Conservation (phyloP, 2,888 invertebrate genomes). For the Microctonus aethiopoides region DNA sequence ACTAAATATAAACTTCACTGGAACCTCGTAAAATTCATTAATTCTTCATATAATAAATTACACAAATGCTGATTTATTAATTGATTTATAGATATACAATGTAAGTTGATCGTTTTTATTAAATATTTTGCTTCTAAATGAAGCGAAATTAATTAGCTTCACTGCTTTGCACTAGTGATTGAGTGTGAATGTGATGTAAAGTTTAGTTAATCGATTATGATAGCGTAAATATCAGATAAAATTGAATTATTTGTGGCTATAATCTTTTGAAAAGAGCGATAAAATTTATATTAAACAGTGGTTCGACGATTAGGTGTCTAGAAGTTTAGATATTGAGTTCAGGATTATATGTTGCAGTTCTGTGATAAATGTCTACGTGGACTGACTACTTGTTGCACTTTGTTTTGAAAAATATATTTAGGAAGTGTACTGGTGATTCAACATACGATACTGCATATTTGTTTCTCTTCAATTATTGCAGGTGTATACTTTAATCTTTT, state of each 20-base stretch:
- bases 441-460: neutral
- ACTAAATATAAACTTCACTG: neutral
- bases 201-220: neutral
- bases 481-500: neutral
- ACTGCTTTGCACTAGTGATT: too few species aligned
- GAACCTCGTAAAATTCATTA: neutral
- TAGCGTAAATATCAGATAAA: constrained; percentile 6
- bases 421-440: too few species aligned
- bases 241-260: neutral
- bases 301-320: too few species aligned
- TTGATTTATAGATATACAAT: neutral
- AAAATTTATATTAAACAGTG: neutral
- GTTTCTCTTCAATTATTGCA: neutral
- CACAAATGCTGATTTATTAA: neutral
- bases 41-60: neutral
- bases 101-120: neutral
- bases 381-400: neutral
- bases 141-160: neutral
- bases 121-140: neutral
- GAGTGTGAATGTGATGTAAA: constrained; percentile 8
- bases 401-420: too few species aligned
- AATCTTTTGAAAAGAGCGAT: constrained; percentile 1
- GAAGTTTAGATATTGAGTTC: too few species aligned
- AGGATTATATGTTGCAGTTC: too few species aligned
- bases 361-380: neutral